Percentiles rank a stretch among this genome's conserved stretches.
These are phyloP conservation scores for Turritopsis rubra DNA, from an alignment of 30 jellyfish, hydroid and myxozoan species.

Conservation along the genomic window DNA sequence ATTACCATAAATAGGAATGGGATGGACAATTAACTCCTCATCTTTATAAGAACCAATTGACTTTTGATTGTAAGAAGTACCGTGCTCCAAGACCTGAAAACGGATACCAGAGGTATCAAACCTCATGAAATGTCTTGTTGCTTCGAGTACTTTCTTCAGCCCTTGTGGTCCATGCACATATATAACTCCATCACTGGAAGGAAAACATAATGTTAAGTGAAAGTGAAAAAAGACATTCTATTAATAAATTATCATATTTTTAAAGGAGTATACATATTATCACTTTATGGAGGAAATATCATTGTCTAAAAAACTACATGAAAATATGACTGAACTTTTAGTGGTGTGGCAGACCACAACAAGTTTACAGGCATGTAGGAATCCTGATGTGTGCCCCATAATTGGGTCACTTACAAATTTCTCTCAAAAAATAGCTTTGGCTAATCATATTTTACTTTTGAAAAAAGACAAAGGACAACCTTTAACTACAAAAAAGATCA, in stretches of 20 bases:
- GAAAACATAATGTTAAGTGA: background rate
- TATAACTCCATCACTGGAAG: constrained; percentile 21
- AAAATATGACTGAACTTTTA: too few relatives aligned
- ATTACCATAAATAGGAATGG: constrained; percentile 41
- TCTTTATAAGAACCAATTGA: constrained; percentile 30
- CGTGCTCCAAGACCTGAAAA: constrained; percentile 45
- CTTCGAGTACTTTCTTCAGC: constrained; percentile 46
- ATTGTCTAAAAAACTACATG: too few relatives aligned
- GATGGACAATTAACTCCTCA: constrained; percentile 60
- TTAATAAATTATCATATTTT: background rate
- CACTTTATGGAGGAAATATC: too few relatives aligned
- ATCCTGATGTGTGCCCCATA: too few relatives aligned
- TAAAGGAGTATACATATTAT: too few relatives aligned
- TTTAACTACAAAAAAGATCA: too few relatives aligned
- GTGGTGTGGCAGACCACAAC: too few relatives aligned
- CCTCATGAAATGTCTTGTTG: constrained; percentile 59
- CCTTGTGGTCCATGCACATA: constrained; percentile 66
- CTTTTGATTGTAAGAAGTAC: constrained; percentile 5
- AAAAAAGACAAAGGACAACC: too few relatives aligned
- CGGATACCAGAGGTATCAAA: constrained; percentile 55
- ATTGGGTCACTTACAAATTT: too few relatives aligned
- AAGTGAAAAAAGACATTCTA: background rate
- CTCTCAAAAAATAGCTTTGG: too few relatives aligned
- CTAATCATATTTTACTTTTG: too few relatives aligned
- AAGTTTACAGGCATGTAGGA: too few relatives aligned